Conservation (phyloP, 2,113 vertebrate species). For the Strix uralensis region DNA sequence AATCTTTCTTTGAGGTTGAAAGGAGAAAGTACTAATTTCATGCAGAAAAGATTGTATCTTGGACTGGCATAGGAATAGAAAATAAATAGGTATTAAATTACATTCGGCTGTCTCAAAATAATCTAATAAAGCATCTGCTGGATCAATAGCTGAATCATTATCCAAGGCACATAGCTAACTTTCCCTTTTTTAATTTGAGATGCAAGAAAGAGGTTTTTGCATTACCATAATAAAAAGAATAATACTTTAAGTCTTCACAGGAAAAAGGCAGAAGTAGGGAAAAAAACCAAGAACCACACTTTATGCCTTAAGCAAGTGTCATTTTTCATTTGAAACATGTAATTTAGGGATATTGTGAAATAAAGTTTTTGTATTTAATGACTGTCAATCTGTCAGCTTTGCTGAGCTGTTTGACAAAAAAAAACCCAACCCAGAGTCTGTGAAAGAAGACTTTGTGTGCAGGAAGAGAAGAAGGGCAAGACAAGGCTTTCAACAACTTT, state of each 20-base stretch:
- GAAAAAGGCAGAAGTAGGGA: neutral
- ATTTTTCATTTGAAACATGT: slow-evolving; percentile 14
- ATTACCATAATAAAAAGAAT: slow-evolving; percentile 10
- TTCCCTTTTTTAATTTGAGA: slow-evolving; percentile 9
- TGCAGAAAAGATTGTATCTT: neutral
- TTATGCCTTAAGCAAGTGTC: neutral
- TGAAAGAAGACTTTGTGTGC: neutral
- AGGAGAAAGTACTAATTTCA: slow-evolving; percentile 33
- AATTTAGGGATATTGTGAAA: neutral
- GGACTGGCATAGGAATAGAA: neutral
- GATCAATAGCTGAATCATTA: slow-evolving; percentile 48
- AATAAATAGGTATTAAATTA: slow-evolving; percentile 57
- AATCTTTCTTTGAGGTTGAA: slow-evolving; percentile 27
- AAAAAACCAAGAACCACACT: neutral
- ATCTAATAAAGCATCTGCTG: slow-evolving; percentile 47
- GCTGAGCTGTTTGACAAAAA: neutral
- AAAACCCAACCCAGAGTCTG: neutral
- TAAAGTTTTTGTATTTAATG: neutral
- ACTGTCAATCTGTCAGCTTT: slow-evolving; percentile 8
- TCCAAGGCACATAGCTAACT: neutral
- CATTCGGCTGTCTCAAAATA: slow-evolving; percentile 6
- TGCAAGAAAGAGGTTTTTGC: neutral
- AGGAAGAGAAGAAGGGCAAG: neutral
- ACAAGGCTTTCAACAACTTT: neutral
- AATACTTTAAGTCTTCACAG: neutral